A percentile compares a stretch with the other conserved stretches of the same genome.
These are phyloP conservation scores for Heliopora coerulea DNA, from an alignment of 92 coral and sea anemone genomes.

Conservation along the genomic window DNA sequence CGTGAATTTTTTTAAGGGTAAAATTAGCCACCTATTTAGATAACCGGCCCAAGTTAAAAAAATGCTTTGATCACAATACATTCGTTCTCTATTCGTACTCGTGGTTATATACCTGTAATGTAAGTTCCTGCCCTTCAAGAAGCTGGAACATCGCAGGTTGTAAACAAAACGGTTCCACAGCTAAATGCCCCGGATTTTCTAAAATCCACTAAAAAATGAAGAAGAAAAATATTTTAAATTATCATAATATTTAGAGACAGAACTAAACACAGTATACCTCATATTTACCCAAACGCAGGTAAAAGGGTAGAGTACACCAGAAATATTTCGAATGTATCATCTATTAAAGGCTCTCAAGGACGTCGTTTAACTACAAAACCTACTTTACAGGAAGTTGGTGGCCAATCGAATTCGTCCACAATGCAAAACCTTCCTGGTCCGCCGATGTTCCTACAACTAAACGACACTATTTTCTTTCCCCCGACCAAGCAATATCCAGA, in stretches of 20 bases:
- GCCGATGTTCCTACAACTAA: conserved; percentile 77
- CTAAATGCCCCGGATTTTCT: conserved; percentile 69
- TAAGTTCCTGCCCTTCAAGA: conserved; percentile 59
- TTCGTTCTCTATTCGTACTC: too few relatives aligned
- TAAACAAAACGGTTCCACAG: conserved; percentile 66
- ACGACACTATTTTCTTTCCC: conserved; percentile 65
- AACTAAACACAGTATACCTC: too few relatives aligned
- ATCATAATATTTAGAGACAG: too few relatives aligned
- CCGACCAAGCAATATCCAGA: conserved; percentile 95
- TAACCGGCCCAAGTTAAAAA: too few relatives aligned
- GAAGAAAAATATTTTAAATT: too few relatives aligned
- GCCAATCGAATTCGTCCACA: conserved; percentile 81
- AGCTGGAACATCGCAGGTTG: conserved; percentile 90
- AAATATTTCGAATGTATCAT: too few relatives aligned
- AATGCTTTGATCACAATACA: too few relatives aligned
- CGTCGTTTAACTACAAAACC: neutral
- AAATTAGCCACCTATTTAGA: too few relatives aligned
- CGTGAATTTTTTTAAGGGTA: too few relatives aligned
- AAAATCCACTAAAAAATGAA: conserved; percentile 81
- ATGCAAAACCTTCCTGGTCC: conserved; percentile 90
- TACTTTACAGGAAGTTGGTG: conserved; percentile 70
- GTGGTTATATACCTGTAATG: conserved; percentile 87
- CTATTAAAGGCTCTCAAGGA: too few relatives aligned
- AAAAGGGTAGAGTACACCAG: too few relatives aligned
- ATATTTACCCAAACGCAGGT: too few relatives aligned